phyloP scores from a whole-genome alignment of 2,888 invertebrate species.

The Nycteola revayana region DNA sequence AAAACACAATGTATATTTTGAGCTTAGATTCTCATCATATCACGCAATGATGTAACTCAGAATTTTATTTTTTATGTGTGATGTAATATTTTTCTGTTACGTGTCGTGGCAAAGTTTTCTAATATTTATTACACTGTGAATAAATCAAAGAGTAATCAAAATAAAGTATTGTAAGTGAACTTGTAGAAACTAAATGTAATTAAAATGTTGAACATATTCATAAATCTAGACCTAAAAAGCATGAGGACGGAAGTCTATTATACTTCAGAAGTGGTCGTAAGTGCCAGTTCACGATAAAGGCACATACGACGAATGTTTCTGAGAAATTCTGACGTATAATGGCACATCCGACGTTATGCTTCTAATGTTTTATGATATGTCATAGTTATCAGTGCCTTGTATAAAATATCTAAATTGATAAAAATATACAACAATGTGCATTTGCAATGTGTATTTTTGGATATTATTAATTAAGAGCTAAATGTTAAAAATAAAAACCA shows the following conservation, averaged over 20 bases:
- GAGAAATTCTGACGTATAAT: too few relatives aligned
- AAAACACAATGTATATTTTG: slow-evolving; percentile 20
- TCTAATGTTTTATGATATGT: too few relatives aligned
- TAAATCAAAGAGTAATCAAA: slow-evolving; percentile 25
- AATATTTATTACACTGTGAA: slow-evolving; percentile 35
- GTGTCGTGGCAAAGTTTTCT: slow-evolving; percentile 24
- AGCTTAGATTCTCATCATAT: slow-evolving; percentile 5
- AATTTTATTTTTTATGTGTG: slow-evolving; percentile 1
- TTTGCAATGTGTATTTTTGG: too few relatives aligned
- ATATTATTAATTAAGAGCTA: too few relatives aligned
- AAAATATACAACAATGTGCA: too few relatives aligned
- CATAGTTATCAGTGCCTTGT: slow-evolving; percentile 26
- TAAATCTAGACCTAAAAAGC: slow-evolving; percentile 21
- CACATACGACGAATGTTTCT: too few relatives aligned
- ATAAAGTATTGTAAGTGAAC: slow-evolving; percentile 32
- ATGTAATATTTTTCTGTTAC: too few relatives aligned
- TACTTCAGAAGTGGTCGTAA: too few relatives aligned
- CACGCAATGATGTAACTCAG: slow-evolving; percentile 21
- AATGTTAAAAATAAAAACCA: slow-evolving; percentile 10
- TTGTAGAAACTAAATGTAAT: slow-evolving; percentile 26
- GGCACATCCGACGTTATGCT: too few relatives aligned
- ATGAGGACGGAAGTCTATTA: too few relatives aligned
- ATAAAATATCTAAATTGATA: slow-evolving; percentile 7
- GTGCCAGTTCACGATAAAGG: too few relatives aligned
- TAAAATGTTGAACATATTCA: slow-evolving; percentile 19